Conservation (phyloP, 1,140 invertebrate genomes). For the Radopholus similis region DNA sequence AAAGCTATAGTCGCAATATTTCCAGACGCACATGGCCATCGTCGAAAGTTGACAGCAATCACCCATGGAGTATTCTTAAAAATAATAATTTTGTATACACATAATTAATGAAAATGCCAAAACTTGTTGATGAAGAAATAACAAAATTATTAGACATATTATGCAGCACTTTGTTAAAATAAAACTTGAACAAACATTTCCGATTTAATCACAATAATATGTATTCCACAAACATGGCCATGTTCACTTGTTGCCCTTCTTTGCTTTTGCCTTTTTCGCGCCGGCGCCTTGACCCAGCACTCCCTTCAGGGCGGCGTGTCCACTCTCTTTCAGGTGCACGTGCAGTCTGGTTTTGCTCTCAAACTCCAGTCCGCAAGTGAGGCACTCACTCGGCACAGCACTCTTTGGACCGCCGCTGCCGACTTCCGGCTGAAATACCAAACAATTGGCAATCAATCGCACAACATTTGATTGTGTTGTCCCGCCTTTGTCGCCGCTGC, state of each 20-base stretch:
- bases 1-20: no score
- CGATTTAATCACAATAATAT: background rate
- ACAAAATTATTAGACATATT: no score
- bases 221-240: background rate
- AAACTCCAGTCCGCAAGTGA: constrained; percentile 22
- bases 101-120: background rate
- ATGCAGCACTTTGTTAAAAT: no score
- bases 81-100: background rate
- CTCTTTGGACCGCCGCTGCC: constrained; percentile 10
- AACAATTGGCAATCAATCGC: background rate
- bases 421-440: constrained; percentile 8
- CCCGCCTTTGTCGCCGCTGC: background rate
- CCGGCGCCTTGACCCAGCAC: background rate
- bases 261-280: background rate
- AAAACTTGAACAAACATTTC: background rate
- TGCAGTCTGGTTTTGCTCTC: constrained; percentile 38
- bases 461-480: constrained; percentile 12
- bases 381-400: constrained; percentile 18
- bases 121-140: background rate
- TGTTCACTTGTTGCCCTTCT: background rate
- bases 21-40: no score
- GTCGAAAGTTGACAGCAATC: no score
- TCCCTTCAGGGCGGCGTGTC: constrained; percentile 32
- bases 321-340: constrained; percentile 29
- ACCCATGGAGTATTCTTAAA: background rate